Evolutionary conservation across 2,797 vertebrate genomes (phyloP).

Genomic region (Oceanodroma leucorhoa): DNA sequence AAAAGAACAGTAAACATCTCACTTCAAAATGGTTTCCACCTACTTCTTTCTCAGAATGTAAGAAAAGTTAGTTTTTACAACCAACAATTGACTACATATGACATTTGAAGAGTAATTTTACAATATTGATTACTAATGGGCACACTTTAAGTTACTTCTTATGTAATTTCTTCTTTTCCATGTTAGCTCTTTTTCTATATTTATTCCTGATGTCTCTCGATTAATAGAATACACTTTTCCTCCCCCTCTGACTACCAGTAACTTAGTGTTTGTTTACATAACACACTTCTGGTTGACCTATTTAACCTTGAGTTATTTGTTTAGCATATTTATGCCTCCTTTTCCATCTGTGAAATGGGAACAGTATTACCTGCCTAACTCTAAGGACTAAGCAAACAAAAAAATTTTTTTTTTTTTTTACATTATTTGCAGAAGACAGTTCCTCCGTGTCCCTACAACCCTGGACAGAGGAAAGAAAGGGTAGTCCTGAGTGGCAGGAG

Average conservation of each 20-base stretch:
- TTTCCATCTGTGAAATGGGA: not conserved
- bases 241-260: not conserved
- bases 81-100: not conserved
- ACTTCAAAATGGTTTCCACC: not conserved
- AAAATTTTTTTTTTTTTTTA: not conserved
- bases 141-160: not conserved
- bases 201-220: not conserved
- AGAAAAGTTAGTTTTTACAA: not conserved
- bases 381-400: not conserved
- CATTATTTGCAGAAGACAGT: not conserved
- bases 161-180: not conserved
- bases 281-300: not conserved
- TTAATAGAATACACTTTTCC: not conserved
- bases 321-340: not conserved
- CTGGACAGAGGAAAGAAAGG: not conserved
- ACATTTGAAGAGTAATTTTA: not conserved
- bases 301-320: not conserved
- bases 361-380: not conserved
- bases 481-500: not conserved
- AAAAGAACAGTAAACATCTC: not conserved
- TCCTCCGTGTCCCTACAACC: not conserved
- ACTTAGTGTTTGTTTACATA: not conserved
- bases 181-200: not conserved
- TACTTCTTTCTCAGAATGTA: not conserved
- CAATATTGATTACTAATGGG: not conserved